Conservation (phyloP, 2,888 invertebrate species). For the Carcina quercana region DNA sequence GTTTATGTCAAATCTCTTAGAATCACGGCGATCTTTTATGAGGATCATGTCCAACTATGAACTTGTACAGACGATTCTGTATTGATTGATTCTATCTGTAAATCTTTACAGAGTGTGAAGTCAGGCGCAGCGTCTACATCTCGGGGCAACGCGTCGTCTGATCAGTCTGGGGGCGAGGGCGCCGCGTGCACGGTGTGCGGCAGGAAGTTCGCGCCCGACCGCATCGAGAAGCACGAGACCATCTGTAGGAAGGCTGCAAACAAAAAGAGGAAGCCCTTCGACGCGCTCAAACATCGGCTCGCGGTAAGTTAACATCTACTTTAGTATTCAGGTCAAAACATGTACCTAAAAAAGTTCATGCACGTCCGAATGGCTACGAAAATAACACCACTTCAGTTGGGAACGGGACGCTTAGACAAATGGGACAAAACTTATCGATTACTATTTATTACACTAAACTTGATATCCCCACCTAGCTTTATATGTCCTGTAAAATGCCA, state of each 20-base stretch:
- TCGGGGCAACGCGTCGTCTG: constrained; percentile 8
- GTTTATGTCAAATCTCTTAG: no score
- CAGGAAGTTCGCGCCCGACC: constrained; percentile 86
- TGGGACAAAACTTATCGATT: no score
- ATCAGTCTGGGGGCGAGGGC: constrained; percentile 11
- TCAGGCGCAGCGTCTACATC: not conserved
- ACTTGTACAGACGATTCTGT: no score
- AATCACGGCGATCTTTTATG: no score
- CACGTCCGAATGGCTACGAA: not conserved
- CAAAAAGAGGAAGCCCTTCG: constrained; percentile 93
- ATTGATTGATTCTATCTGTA: no score
- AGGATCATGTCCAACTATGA: no score
- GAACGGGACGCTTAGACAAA: no score
- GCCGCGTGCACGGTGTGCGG: constrained; percentile 81
- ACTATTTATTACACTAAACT: no score
- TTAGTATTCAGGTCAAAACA: not conserved
- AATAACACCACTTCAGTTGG: no score
- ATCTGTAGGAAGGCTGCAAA: constrained; percentile 86
- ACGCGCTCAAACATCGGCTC: constrained; percentile 92
- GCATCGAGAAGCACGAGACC: constrained; percentile 86
- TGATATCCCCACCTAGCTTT: no score
- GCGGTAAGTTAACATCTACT: constrained; percentile 38
- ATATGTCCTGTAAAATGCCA: no score
- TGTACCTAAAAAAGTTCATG: no score
- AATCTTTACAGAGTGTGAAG: constrained; percentile 16